Base-by-base conservation (phyloP, 2,113 vertebrate genomes). In the Nycticryphes semicollaris region DNA sequence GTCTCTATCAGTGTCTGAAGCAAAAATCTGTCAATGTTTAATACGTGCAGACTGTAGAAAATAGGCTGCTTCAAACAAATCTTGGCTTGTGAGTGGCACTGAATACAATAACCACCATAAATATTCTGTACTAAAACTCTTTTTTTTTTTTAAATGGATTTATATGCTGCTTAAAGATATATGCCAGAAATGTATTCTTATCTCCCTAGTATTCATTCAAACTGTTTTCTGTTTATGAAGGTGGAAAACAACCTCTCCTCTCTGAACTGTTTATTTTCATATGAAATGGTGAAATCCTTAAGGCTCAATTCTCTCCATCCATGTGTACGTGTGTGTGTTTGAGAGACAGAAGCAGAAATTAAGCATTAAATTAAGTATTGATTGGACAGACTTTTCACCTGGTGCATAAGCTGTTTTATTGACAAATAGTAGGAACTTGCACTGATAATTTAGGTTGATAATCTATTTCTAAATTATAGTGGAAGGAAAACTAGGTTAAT, bases 311-410 rank as follows among this genome's bases (percentile, higher is more conserved):
- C 93, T 94, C 80, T 54, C 37, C 8, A 27, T 88, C 39, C 0
- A 0, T 41, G 12, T 17, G 4, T 51, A 7, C 0, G 1, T 54
- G 15, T 70, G 18, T 72, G 10, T 30, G 17, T 13, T 33, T 43
- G 48, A 68, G 39, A 74, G 37, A 39, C 2, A 39, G 24, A 30
- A 83, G 28, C 12, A 80, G 60, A 35, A 87, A 86, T 90, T 63
- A 86, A 81, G 39, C 21, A 8, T 87, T 64, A 59, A 54, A 54
- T 90, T 27, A 89, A 56, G 21, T 70, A 92, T 45, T 84, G 73
- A 87, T 87, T 64, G 70, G 39, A n/a, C 43, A 68, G 78, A 47
- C 23, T 35, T 92, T 88, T 92, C 25, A 39, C 12, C 51, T 64
- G 66, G 28, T 75, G 24, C 57, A 81, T 74, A 50, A 91, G 11